A percentile compares a stretch with the other conserved stretches of the same genome.
phyloP scores from a whole-genome alignment of 2,888 invertebrate genomes.

The Chydorus sphaericus region DNA sequence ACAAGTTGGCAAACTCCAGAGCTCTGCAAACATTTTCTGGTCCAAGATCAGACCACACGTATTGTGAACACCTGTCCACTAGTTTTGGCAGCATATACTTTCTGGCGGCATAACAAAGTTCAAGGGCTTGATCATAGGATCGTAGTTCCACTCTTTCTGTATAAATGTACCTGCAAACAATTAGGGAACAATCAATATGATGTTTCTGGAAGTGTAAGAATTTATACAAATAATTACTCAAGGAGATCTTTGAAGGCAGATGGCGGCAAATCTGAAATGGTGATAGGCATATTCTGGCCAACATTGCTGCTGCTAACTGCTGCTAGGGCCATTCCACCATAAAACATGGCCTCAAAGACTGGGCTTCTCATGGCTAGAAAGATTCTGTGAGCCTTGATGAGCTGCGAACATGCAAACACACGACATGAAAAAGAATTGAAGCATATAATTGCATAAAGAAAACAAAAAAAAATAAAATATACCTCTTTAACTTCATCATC shows the following conservation, averaged over 20 bases:
- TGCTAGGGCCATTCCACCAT: constrained; percentile 65
- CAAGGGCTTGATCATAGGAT: constrained; percentile 73
- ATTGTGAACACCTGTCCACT: constrained; percentile 66
- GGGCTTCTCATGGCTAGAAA: constrained; percentile 74
- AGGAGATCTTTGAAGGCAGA: constrained; percentile 68
- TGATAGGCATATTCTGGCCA: constrained; percentile 44
- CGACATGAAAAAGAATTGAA: no score
- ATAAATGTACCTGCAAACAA: constrained; percentile 53
- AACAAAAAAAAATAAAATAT: constrained; percentile 8
- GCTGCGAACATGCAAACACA: no score
- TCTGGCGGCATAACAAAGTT: constrained; percentile 72
- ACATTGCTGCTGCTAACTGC: constrained; percentile 22
- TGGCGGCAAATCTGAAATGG: constrained; percentile 68
- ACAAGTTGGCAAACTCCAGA: constrained; percentile 70
- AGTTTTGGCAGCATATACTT: constrained; percentile 74
- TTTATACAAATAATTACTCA: constrained; percentile 39
- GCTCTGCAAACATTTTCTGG: constrained; percentile 70
- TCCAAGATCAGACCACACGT: constrained; percentile 63
- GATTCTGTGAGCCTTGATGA: constrained; percentile 59
- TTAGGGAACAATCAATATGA: background rate
- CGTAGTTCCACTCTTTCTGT: constrained; percentile 62
- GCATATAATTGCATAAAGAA: background rate
- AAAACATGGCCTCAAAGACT: constrained; percentile 79
- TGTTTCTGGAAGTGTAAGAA: background rate
- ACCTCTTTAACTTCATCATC: constrained; percentile 54